A percentile compares a stretch with the other conserved stretches of the same genome.
Evolutionary conservation across 2,888 invertebrate genomes (phyloP).

Genomic region (Oligia fasciuncula): DNA sequence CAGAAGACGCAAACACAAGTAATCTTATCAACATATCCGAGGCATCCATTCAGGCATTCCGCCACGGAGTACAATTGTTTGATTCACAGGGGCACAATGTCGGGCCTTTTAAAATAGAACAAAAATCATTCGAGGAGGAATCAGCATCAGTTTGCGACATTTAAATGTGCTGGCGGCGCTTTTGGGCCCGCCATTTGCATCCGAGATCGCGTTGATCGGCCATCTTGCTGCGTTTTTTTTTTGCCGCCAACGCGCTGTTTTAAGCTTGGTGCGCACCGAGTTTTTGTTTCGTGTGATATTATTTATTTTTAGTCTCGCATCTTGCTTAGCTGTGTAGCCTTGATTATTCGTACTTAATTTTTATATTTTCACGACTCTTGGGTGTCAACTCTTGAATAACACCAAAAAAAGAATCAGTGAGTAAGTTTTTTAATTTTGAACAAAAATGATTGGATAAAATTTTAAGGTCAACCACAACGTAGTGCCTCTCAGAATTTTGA

Average conservation of each 20-base stretch:
- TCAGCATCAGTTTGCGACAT: constrained; percentile 83
- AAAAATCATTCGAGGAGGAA: constrained; percentile 78
- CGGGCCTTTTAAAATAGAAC: constrained; percentile 82
- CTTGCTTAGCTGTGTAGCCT: neutral
- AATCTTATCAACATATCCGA: constrained; percentile 66
- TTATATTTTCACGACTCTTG: neutral
- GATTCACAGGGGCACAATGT: constrained; percentile 73
- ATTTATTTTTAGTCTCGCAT: neutral
- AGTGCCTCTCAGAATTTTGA: neutral
- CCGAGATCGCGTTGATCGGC: constrained; percentile 85
- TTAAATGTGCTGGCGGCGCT: constrained; percentile 87
- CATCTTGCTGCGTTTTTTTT: constrained; percentile 80
- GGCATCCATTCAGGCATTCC: constrained; percentile 68
- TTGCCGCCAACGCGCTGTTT: constrained; percentile 73
- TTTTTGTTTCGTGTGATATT: neutral
- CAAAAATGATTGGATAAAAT: neutral
- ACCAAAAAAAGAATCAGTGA: neutral
- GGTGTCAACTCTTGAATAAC: neutral
- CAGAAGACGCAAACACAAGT: constrained; percentile 57
- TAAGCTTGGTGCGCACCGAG: constrained; percentile 64
- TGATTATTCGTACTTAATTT: neutral
- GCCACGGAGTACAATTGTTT: constrained; percentile 70
- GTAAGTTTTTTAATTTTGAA: neutral
- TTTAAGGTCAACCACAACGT: neutral
- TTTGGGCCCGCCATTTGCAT: constrained; percentile 87